Evolutionary conservation across 1,140 invertebrate genomes (phyloP).

Genomic region (Chironomus striatipennis): DNA sequence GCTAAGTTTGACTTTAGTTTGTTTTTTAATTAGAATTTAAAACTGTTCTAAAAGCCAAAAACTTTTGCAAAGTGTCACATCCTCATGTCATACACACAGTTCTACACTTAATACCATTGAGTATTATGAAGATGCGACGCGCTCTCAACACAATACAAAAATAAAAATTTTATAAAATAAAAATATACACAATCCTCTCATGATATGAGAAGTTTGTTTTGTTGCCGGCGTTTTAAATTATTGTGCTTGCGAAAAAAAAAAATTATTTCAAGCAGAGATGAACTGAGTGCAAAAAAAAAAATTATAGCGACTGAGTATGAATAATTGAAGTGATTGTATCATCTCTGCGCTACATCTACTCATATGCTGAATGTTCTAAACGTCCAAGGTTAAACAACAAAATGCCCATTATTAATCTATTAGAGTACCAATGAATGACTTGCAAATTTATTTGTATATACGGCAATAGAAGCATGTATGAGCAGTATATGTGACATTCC

Average conservation of each 20-base stretch:
- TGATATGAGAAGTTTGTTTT: neutral
- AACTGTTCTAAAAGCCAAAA: no score
- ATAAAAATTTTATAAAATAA: neutral
- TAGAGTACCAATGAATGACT: no score
- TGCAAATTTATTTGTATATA: no score
- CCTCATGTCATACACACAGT: neutral
- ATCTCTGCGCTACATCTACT: neutral
- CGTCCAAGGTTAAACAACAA: no score
- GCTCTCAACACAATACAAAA: neutral
- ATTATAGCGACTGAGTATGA: neutral
- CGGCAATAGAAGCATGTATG: no score
- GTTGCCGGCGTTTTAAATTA: neutral
- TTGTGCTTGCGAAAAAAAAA: neutral
- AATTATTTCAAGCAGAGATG: neutral
- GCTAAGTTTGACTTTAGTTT: no score
- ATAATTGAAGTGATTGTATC: conserved; percentile 1
- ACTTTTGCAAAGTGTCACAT: neutral
- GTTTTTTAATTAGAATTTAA: no score
- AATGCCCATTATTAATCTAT: no score
- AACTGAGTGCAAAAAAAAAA: neutral
- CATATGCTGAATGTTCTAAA: no score
- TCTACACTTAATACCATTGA: neutral
- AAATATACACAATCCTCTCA: neutral
- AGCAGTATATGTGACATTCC: no score
- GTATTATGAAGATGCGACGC: neutral